A percentile compares a stretch with the other conserved stretches of the same genome.
phyloP scores from a whole-genome alignment of 2,113 vertebrate genomes.

The Xiphophorus hellerii region DNA sequence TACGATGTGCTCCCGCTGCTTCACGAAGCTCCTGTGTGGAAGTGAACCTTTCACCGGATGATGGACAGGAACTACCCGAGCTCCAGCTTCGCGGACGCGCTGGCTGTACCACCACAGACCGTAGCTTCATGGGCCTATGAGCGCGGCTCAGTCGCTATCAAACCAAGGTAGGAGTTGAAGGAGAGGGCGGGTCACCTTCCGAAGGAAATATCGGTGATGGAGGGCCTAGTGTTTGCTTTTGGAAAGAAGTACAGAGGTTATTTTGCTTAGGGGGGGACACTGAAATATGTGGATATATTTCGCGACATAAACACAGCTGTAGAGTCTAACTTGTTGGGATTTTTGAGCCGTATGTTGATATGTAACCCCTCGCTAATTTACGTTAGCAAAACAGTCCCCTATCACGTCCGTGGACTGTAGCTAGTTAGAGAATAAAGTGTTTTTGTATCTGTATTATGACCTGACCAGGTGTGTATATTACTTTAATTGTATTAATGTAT shows the following conservation, averaged over 20 bases:
- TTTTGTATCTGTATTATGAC: background rate
- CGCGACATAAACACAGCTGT: slow-evolving; percentile 8
- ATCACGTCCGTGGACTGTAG: slow-evolving; percentile 10
- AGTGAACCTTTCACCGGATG: slow-evolving; percentile 82
- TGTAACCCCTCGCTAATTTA: slow-evolving; percentile 51
- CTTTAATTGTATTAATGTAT: background rate
- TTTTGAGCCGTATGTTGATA: slow-evolving; percentile 22
- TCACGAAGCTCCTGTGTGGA: slow-evolving; percentile 74
- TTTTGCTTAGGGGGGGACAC: slow-evolving; percentile 11
- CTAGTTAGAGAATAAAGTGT: background rate
- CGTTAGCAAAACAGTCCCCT: slow-evolving; percentile 35
- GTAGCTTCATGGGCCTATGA: slow-evolving; percentile 93
- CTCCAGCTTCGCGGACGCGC: slow-evolving; percentile 88
- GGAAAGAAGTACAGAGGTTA: background rate
- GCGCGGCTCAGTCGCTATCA: slow-evolving; percentile 81
- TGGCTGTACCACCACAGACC: slow-evolving; percentile 83
- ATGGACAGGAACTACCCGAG: slow-evolving; percentile 95
- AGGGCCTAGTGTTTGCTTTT: slow-evolving; percentile 61
- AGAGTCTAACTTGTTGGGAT: slow-evolving; percentile 22
- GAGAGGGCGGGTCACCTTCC: slow-evolving; percentile 75
- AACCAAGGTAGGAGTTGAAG: slow-evolving; percentile 86
- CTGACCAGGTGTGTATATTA: background rate
- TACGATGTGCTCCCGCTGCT: slow-evolving; percentile 78
- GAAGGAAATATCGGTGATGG: slow-evolving; percentile 81
- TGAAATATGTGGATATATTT: background rate